Base-by-base conservation (phyloP, 2,113 vertebrate genomes). In the Anarrhichthys ocellatus region DNA sequence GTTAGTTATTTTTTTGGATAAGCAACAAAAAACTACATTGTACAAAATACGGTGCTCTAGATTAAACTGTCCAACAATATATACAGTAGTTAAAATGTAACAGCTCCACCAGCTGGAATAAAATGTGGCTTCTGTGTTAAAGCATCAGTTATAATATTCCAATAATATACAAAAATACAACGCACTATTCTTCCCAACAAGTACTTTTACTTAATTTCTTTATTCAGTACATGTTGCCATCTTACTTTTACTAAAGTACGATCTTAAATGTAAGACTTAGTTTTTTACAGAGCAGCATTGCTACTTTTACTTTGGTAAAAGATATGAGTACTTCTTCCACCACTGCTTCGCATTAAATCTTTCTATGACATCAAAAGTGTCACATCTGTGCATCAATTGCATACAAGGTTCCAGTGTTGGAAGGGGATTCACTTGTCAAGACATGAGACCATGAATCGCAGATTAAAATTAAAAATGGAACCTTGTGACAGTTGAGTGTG, bases 351-450 rank as follows among this genome's bases (percentile, higher is more conserved):
- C 1, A 3, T 22, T 58, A 6, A 0, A 9, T 80, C n/a, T 74
- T 61, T 42, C 4, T 52, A 18, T 6, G 38, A 61, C n/a, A n/a
- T 38, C 0, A 66, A 29, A 38, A 50, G 5, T 32, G 54, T 14
- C 10, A 27, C 40, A n/a, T 50, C 27, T 82, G 11, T 40, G 29
- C 15, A 63, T 22, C 6, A 24, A 9, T 65, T 74, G 13, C 34
- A 78, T n/a, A 66, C 8, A 4, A 68, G 38, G 18, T 40, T 22
- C 24, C 5, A 2, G 14, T 36, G 17, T 64, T 40, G 5, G 62
- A 87, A 86, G 75, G 76, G 44, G 58, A 87, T 82, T 76, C 71
- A 71, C 83, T 79, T 84, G 70, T 91, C 81, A 89, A 50, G n/a
- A 80, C 59, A 20, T 29, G 29, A 85, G 61, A 81, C 54, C 75